Evolutionary conservation across 2,888 invertebrate genomes (phyloP).

Genomic region (Malacosoma neustria): DNA sequence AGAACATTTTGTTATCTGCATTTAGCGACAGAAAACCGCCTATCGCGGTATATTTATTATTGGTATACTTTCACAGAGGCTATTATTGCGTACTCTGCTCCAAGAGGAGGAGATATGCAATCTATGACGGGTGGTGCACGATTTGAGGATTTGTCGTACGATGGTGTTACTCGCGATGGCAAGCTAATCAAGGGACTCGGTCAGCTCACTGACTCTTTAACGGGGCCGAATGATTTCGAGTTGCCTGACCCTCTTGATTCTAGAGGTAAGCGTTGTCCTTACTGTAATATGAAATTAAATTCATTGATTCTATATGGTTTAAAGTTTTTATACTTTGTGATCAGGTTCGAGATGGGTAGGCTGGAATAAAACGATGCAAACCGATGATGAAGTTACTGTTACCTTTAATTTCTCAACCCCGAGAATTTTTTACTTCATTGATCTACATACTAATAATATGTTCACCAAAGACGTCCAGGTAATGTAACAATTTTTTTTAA

Average conservation of each 20-base stretch:
- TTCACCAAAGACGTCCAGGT: constrained; percentile 87
- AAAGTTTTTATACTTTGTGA: neutral
- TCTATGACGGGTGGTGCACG: constrained; percentile 79
- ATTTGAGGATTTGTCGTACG: constrained; percentile 87
- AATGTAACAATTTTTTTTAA: constrained; percentile 8
- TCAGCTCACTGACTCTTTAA: constrained; percentile 85
- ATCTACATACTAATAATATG: constrained; percentile 87
- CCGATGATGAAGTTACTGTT: constrained; percentile 79
- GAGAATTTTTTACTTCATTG: constrained; percentile 82
- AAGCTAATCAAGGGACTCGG: constrained; percentile 83
- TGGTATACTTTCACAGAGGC: constrained; percentile 72
- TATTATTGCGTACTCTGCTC: constrained; percentile 79
- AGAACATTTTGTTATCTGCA: constrained; percentile 17
- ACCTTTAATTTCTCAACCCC: constrained; percentile 87
- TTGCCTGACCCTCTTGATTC: constrained; percentile 74
- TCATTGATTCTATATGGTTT: too few relatives aligned
- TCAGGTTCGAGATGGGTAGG: constrained; percentile 87
- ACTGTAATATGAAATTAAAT: too few relatives aligned
- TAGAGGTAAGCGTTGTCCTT: constrained; percentile 74
- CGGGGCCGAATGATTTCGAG: constrained; percentile 80
- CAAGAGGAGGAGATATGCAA: constrained; percentile 77
- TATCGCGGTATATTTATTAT: constrained; percentile 35
- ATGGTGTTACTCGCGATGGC: constrained; percentile 76
- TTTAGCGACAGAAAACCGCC: constrained; percentile 28
- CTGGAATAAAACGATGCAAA: constrained; percentile 82